A percentile compares a stretch with the other conserved stretches of the same genome.
phyloP scores from a whole-genome alignment of 1,140 invertebrate genomes.

The Antheraea mylitta region DNA sequence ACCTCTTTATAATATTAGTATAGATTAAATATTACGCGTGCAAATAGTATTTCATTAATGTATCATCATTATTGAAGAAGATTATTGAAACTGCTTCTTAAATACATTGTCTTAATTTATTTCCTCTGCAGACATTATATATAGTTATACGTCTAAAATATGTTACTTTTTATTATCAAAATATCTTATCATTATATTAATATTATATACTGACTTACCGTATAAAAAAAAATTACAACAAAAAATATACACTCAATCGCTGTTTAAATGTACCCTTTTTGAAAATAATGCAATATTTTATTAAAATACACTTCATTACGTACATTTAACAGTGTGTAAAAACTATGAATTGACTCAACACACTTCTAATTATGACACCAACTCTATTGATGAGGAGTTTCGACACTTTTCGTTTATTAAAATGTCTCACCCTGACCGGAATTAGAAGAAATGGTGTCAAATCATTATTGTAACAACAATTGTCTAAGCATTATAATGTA shows the following conservation, averaged over 20 bases:
- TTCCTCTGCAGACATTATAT: too few relatives aligned
- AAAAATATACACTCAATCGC: not conserved
- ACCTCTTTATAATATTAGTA: too few relatives aligned
- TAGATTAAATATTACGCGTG: too few relatives aligned
- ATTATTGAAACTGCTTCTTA: too few relatives aligned
- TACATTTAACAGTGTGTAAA: not conserved
- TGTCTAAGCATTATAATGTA: constrained; percentile 38
- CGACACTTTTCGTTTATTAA: constrained; percentile 20
- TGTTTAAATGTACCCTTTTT: not conserved
- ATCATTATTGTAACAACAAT: constrained; percentile 48
- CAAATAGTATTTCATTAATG: too few relatives aligned
- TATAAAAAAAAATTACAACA: too few relatives aligned
- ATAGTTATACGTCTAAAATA: too few relatives aligned
- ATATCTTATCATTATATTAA: too few relatives aligned
- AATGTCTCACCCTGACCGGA: constrained; percentile 42
- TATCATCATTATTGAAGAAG: too few relatives aligned
- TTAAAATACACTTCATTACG: not conserved
- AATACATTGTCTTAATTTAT: too few relatives aligned
- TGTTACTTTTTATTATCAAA: too few relatives aligned
- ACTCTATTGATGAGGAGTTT: constrained; percentile 10
- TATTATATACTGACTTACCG: too few relatives aligned
- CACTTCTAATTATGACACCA: constrained; percentile 7
- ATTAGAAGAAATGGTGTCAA: constrained; percentile 52
- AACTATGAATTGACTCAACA: not conserved
- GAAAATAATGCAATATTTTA: not conserved